phyloP scores from a whole-genome alignment of 2,888 invertebrate species.

The Eilema depressum region DNA sequence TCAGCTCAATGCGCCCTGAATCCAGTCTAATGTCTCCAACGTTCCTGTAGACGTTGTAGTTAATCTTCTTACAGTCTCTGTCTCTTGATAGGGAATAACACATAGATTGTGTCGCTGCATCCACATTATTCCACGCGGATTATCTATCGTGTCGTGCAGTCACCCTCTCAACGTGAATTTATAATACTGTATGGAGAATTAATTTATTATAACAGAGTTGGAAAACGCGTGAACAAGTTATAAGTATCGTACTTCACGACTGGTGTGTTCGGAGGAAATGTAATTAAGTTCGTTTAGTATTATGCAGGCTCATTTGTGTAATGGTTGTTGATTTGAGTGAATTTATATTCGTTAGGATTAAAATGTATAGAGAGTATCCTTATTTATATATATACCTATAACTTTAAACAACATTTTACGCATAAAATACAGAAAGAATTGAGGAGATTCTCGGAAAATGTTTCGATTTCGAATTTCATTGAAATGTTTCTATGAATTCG shows the following conservation, averaged over 20 bases:
- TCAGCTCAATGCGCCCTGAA: constrained; percentile 46
- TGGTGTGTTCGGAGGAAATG: not conserved
- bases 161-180: constrained; percentile 55
- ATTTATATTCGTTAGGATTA: not conserved
- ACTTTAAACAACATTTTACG: not conserved
- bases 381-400: not conserved
- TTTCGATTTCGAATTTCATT: not conserved
- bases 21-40: constrained; percentile 56
- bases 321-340: not conserved
- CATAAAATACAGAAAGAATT: not conserved
- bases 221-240: constrained; percentile 17
- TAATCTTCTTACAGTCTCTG: constrained; percentile 70
- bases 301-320: not conserved
- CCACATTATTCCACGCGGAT: constrained; percentile 70
- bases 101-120: constrained; percentile 71
- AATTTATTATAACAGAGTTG: constrained; percentile 50
- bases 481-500: not conserved
- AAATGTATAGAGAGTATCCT: not conserved
- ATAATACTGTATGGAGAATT: constrained; percentile 62
- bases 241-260: constrained; percentile 11
- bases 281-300: constrained; percentile 5
- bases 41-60: constrained; percentile 55
- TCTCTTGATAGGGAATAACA: constrained; percentile 66
- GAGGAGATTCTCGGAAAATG: not conserved
- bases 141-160: constrained; percentile 67